A percentile compares a stretch with the other conserved stretches of the same genome.
Conservation (phyloP, 2,888 invertebrate genomes). For the Ornithoptera alexandrae region DNA sequence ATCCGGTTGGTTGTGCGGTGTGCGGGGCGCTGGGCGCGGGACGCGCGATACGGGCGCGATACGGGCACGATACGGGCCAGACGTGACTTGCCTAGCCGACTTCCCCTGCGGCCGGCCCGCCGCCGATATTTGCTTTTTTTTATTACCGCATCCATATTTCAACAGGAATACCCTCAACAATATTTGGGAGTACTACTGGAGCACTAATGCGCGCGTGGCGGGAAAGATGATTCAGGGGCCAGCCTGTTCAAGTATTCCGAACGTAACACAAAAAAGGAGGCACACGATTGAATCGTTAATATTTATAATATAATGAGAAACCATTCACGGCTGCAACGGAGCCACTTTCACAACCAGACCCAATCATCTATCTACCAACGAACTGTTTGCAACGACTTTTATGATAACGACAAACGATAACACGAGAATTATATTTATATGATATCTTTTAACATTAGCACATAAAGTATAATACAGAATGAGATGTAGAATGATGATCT, state of each 20-base stretch:
- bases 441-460: too few species aligned
- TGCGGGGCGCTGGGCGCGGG: conserved; percentile 45
- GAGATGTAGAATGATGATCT: too few species aligned
- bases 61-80: conserved; percentile 44
- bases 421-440: too few species aligned
- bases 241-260: conserved; percentile 53
- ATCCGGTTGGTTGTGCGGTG: conserved; percentile 39
- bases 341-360: too few species aligned
- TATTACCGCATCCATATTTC: conserved; percentile 75
- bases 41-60: conserved; percentile 49
- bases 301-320: conserved; percentile 27
- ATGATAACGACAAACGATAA: too few species aligned
- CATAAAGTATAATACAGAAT: too few species aligned
- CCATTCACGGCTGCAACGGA: too few species aligned
- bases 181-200: conserved; percentile 64
- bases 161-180: conserved; percentile 67
- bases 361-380: too few species aligned
- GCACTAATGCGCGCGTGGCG: conserved; percentile 70
- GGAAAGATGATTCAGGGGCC: conserved; percentile 59
- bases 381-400: too few species aligned
- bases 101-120: conserved; percentile 53
- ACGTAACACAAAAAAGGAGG: conserved; percentile 38
- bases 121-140: conserved; percentile 69
- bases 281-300: conserved; percentile 54
- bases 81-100: conserved; percentile 64